Evolutionary conservation across 2,113 vertebrate species (phyloP), one percentile per base, ranked within the genome.

Genomic region (Toxotes jaculatrix): DNA sequence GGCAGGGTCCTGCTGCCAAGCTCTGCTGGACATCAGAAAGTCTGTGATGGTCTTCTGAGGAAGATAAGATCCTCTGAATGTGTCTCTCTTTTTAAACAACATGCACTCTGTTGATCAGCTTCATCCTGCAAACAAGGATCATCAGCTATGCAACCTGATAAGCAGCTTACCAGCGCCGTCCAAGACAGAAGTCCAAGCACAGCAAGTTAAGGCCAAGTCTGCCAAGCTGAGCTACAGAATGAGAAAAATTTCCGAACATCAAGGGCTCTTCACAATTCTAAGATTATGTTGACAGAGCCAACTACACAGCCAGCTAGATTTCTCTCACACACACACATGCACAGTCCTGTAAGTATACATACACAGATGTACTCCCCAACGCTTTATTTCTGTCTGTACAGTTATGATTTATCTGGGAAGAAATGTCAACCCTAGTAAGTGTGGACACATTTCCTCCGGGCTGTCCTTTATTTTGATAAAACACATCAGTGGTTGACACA

Each of bases 31-130:
- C 80, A 56, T 56, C n/a, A 27, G 45, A 2, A 7, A 7, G 4
- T 17, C 57, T 71, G 65, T 75, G 34, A 70, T 34, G 43, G 36
- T 56, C 11, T 62, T 59, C 61, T 43, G 56, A 32, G 56, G n/a
- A 75, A 40, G 14, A 66, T 38, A 40, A 40, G 43, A 23, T 8
- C 27, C 70, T 74, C 62, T 74, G 53, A 66, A 78, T 73, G 36
- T 51, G 34, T 34, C 3, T 42, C 36, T 62, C 74, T 19, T n/a
- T 34, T 8, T 19, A 31, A n/a, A 38, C 7, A 3, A 23, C 47
- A 63, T 63, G 27, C 19, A 40, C 36, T 70, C 21, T 71, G 59
- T 57, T 66, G 42, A 59, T 80, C 42, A 32, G 49, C 34, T 57
- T 38, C 7, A n/a, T 69, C 38, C 34, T 36, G 31, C 34, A 9